A percentile compares a stretch with the other conserved stretches of the same genome.
Evolutionary conservation across 2,888 invertebrate species (phyloP).

Genomic region (Cantharis rustica): DNA sequence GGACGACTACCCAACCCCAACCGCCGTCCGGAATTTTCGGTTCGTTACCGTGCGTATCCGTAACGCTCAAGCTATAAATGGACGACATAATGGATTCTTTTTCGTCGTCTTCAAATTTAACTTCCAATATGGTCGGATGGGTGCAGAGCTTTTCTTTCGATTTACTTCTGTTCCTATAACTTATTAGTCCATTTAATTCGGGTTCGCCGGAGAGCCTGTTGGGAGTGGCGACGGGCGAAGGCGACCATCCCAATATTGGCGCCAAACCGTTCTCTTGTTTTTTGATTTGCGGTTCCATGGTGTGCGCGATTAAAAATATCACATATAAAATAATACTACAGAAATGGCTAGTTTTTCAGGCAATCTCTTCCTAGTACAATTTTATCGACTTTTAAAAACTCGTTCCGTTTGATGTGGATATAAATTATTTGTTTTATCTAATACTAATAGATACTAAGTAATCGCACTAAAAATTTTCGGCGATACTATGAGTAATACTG

Average conservation of each 20-base stretch:
- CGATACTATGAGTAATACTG: constrained; percentile 24
- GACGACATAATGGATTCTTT: constrained; percentile 37
- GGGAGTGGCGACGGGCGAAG: constrained; percentile 27
- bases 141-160: constrained; percentile 8
- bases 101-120: constrained; percentile 36
- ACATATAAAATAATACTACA: constrained; percentile 17
- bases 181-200: constrained; percentile 1
- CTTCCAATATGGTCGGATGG: constrained; percentile 28
- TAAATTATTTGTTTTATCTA: constrained; percentile 2
- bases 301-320: constrained; percentile 6
- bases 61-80: constrained; percentile 17
- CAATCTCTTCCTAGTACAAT: background rate
- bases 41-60: constrained; percentile 48
- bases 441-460: constrained; percentile 1
- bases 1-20: constrained; percentile 90
- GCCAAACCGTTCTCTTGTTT: constrained; percentile 24
- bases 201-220: constrained; percentile 5
- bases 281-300: constrained; percentile 29
- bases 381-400: background rate
- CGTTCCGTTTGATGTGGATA: background rate
- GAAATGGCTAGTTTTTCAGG: constrained; percentile 2
- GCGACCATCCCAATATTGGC: constrained; percentile 34
- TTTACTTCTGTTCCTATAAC: background rate
- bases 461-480: background rate
- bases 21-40: constrained; percentile 78